Evolutionary conservation across 1,140 invertebrate species (phyloP).

Genomic region (Heliconius congener): DNA sequence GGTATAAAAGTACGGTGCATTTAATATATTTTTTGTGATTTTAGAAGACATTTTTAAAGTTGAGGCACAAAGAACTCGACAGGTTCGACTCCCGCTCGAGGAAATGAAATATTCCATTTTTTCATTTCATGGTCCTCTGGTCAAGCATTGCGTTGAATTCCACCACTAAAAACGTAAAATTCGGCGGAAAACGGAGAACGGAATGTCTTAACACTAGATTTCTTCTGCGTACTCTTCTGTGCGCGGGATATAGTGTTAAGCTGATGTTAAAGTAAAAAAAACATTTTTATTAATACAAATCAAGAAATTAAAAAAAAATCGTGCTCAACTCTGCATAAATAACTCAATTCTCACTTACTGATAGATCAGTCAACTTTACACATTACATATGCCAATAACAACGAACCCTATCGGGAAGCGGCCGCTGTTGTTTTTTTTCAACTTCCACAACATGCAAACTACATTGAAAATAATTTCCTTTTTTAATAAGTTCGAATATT

Average conservation of each 20-base stretch:
- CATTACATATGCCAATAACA: constrained; percentile 56
- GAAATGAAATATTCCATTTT: too few relatives aligned
- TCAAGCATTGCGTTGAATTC: too few relatives aligned
- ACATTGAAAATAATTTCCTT: constrained; percentile 71
- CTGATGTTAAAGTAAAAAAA: too few relatives aligned
- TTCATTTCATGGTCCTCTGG: too few relatives aligned
- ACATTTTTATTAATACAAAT: too few relatives aligned
- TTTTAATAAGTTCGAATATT: constrained; percentile 74
- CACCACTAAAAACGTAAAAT: not conserved
- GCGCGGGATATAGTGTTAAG: not conserved
- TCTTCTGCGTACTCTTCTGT: too few relatives aligned
- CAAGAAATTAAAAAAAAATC: not conserved
- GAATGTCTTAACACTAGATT: too few relatives aligned
- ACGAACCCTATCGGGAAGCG: constrained; percentile 51
- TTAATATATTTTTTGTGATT: not conserved
- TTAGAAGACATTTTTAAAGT: not conserved
- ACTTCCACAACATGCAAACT: constrained; percentile 56
- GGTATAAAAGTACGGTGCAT: not conserved
- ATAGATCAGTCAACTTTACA: constrained; percentile 48
- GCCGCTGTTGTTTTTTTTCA: constrained; percentile 50
- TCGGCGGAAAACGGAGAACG: too few relatives aligned
- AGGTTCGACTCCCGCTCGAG: too few relatives aligned
- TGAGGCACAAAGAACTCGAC: too few relatives aligned
- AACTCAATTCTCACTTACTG: constrained; percentile 23
- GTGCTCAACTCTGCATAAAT: not conserved